Conservation (phyloP, 2,113 vertebrate species). For the Rana temporaria region DNA sequence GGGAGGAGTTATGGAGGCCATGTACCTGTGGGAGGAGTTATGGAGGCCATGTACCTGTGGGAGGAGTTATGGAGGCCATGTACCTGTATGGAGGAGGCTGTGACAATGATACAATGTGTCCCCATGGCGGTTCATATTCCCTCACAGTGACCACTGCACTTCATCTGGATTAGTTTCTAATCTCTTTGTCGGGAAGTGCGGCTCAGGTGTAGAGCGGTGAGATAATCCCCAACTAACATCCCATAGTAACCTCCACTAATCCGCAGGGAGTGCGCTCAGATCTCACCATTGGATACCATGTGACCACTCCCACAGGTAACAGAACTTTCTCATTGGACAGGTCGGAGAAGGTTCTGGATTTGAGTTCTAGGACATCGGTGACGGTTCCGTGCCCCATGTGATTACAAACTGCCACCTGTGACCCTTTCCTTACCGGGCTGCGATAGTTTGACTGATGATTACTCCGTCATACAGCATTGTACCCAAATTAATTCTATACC, state of each 20-base stretch:
- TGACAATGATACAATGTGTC: not conserved
- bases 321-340: too few relatives aligned
- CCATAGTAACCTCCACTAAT: not conserved
- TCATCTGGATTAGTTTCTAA: conserved; percentile 10
- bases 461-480: too few relatives aligned
- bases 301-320: not conserved
- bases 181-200: not conserved
- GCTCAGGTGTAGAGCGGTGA: not conserved
- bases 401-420: too few relatives aligned
- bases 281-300: not conserved
- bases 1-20: not conserved
- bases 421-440: too few relatives aligned
- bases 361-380: too few relatives aligned
- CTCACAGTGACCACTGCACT: not conserved
- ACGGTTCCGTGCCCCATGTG: too few relatives aligned
- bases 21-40: not conserved
- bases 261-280: not conserved
- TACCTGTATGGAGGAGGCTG: not conserved
- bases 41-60: not conserved
- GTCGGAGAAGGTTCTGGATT: too few relatives aligned
- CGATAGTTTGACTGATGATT: too few relatives aligned
- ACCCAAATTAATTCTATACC: too few relatives aligned
- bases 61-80: not conserved
- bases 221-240: not conserved
- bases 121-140: not conserved